Evolutionary conservation across 2,888 invertebrate species (phyloP).

Genomic region (Anorthoa munda): DNA sequence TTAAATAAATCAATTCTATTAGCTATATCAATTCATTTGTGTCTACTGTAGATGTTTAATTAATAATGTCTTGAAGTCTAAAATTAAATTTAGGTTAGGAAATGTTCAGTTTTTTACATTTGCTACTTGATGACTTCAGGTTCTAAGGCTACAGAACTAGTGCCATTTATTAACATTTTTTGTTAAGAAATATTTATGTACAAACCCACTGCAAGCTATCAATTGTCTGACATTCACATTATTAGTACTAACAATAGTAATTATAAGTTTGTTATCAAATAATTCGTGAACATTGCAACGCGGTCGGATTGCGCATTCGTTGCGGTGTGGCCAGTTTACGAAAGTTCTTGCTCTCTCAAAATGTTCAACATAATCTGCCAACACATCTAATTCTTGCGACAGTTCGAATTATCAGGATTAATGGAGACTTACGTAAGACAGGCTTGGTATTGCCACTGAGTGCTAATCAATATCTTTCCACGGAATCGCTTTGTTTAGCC

Average conservation of each 20-base stretch:
- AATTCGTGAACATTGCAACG: conserved; percentile 71
- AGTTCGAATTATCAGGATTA: conserved; percentile 63
- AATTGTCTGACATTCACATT: conserved; percentile 40
- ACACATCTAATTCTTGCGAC: conserved; percentile 66
- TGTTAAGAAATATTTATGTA: conserved; percentile 8
- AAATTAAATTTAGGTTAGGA: conserved; percentile 1
- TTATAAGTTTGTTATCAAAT: conserved; percentile 73
- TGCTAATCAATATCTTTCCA: conserved; percentile 36
- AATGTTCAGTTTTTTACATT: background rate
- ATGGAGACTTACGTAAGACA: conserved; percentile 50
- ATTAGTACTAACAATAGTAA: conserved; percentile 59
- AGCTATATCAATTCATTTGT: conserved; percentile 12
- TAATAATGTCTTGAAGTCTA: background rate
- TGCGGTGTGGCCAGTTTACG: conserved; percentile 66
- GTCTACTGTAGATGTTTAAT: background rate
- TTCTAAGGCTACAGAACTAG: background rate
- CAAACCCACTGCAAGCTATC: conserved; percentile 11
- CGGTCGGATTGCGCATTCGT: conserved; percentile 68
- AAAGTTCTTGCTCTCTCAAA: conserved; percentile 67
- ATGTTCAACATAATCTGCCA: conserved; percentile 66
- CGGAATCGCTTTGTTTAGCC: conserved; percentile 24
- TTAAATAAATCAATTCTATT: background rate
- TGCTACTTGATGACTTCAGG: background rate
- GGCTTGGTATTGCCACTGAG: conserved; percentile 24
- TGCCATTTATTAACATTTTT: background rate